phyloP scores from a whole-genome alignment of 2,113 vertebrate genomes.

The rat (Rattus norvegicus) region DNA sequence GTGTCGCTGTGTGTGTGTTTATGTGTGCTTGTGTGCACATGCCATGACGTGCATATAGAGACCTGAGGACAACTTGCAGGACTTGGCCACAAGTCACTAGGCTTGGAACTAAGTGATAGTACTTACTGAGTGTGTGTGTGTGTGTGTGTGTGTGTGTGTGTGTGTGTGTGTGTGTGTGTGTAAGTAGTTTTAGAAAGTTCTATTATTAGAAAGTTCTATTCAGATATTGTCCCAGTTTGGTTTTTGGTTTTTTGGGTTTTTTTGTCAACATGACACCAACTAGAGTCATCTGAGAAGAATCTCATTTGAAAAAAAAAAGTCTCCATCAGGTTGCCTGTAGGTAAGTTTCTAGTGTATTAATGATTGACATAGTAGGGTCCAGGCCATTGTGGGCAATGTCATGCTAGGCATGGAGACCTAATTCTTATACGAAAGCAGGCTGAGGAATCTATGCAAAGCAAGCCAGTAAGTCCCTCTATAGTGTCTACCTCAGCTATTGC shows the following conservation, averaged over 20 bases:
- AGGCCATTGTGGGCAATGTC: not conserved
- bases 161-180: too few species aligned
- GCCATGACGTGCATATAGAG: not conserved
- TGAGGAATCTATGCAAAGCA: not conserved
- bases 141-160: not conserved
- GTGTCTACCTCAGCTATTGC: not conserved
- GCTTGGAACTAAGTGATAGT: not conserved
- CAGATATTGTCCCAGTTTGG: not conserved
- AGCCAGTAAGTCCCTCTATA: not conserved
- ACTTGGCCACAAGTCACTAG: not conserved
- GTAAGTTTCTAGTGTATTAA: not conserved
- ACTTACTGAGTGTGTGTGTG: not conserved
- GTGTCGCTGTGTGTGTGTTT: not conserved
- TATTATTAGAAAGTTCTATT: not conserved
- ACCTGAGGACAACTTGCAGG: not conserved
- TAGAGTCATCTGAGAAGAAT: not conserved
- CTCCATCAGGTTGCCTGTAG: not conserved
- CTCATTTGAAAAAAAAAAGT: not conserved
- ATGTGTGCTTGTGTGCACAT: fast-evolving
- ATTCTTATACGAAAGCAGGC: too few species aligned
- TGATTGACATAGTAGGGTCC: not conserved
- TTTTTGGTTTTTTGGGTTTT: not conserved
- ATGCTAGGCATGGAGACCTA: too few species aligned
- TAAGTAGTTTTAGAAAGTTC: too few species aligned
- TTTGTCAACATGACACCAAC: not conserved